Base-by-base conservation (phyloP, 2,113 vertebrate species). In the Alaudala cheleensis region DNA sequence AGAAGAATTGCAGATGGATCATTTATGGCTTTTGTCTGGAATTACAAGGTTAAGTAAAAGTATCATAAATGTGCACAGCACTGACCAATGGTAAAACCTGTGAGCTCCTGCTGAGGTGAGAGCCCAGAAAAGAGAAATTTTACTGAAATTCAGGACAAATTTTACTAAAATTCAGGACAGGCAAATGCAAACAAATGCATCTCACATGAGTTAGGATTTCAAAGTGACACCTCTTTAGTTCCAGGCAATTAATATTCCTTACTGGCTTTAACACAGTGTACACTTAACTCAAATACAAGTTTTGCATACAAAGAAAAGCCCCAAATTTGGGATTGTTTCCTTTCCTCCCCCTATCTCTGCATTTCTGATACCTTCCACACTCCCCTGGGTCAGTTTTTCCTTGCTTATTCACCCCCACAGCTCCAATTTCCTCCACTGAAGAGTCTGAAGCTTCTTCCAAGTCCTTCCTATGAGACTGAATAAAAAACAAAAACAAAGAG, bases 381-480 rank as follows among this genome's bases (percentile, higher is more conserved):
- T 92, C 13, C 16, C 13, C 9, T 7, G 51, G 28, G 26, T 84
- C 77, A n/a, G 14, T 23, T 93, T 96, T 95, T 81, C 86, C 93
- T 89, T 91, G 57, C 15, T 96, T 77, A 56, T 61, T 73, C 34
- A 80, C 45, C 51, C 65, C 53, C 42, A 72, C 9, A 87, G 91
- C 40, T 60, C 81, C 96, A 85, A 84, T 81, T 91, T 96, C 97
- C 34, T 72, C 88, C 76, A 96, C 76, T 24, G 92, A 83, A 22
- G 65, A 24, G 25, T 61, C 6, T 60, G 64, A 91, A 16, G 82
- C 31, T 78, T 96, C 96, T 95, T 97, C 96, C 62, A 83, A 64
- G 53, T 95, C 90, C 11, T 80, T 94, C 83, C 73, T 66, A 6
- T 57, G 92, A 89, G 57, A 88, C 97, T 98, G 95, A 92, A 93